Percentiles rank a stretch among this genome's conserved stretches.
Evolutionary conservation across 2,888 invertebrate genomes (phyloP).

Genomic region (Tholera decimalis): DNA sequence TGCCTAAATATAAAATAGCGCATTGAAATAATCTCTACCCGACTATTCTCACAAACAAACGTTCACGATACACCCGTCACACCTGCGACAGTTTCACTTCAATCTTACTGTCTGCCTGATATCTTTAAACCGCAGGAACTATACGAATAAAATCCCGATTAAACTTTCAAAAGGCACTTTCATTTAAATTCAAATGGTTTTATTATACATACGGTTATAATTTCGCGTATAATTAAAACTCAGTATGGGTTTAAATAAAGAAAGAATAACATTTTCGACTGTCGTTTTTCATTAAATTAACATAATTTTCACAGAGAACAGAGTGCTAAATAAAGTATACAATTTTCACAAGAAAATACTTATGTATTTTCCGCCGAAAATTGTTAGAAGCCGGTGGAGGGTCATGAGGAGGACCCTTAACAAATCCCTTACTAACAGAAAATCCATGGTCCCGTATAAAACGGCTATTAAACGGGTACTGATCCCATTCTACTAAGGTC

Average conservation of each 20-base stretch:
- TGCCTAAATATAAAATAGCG: too few species aligned
- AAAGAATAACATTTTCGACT: conserved; percentile 10
- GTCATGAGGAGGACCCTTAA: conserved; percentile 8
- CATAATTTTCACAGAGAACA: conserved; percentile 24
- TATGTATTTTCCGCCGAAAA: conserved; percentile 33
- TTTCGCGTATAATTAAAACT: conserved; percentile 19
- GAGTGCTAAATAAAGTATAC: not conserved
- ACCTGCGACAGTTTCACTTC: too few species aligned
- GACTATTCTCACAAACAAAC: too few species aligned
- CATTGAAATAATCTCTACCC: too few species aligned
- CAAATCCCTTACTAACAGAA: conserved; percentile 41
- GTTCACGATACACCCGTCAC: too few species aligned
- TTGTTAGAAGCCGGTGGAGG: not conserved
- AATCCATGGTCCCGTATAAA: conserved; percentile 19
- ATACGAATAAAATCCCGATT: not conserved
- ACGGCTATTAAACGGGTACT: conserved; percentile 17
- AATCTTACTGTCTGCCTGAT: too few species aligned
- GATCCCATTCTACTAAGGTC: conserved; percentile 30
- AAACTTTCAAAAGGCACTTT: not conserved
- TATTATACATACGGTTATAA: conserved; percentile 17
- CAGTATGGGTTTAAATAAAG: conserved; percentile 1
- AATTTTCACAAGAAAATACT: conserved; percentile 8
- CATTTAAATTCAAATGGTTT: conserved; percentile 7
- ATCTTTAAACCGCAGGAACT: too few species aligned
- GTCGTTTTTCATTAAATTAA: conserved; percentile 32